Evolutionary conservation across 2,113 vertebrate genomes (phyloP), one percentile per base, ranked within the genome.

Genomic region (Vulpes vulpes): DNA sequence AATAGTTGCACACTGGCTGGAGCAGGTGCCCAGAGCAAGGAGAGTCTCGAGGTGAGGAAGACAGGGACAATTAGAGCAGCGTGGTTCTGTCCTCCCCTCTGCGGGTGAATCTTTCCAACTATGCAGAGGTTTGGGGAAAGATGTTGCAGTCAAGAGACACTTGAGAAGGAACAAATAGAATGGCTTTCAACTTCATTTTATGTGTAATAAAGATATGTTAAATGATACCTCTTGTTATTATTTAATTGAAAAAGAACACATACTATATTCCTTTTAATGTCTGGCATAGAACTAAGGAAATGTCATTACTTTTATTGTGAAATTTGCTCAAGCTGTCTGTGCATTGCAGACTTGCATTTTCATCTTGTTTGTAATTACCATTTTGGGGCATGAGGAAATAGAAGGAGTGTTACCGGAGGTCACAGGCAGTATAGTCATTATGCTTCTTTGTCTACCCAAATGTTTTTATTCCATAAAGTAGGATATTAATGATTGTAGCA

Each of bases 231-330:
- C 6, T 8, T 23, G 10, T 92, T 84, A 82, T 89, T 96, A 69
- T 30, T 51, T 80, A 8, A 73, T 65, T 92, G 27, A 43, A 43
- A 94, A 92, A 80, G 43, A 81, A 88, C 43, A 86, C 81, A 76
- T 83, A 71, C 6, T 55, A 7, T 59, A 8, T 67, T 57, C 30
- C 69, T 81, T 89, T 84, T 93, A 88, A 64, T 53, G 38, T 87
- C 49, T 85, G 32, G 91, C 25, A 60, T 83, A 64, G 30, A 51
- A 62, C 60, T 94, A 32, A 49, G 82, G 76, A 65, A 78, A 65
- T 95, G 49, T 95, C 35, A 53, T 78, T 49, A 51, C 74, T 91
- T 90, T 49, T 14, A 43, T 57, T 95, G 43, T 96, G 76, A 94
- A 60, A 74, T 74, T 78, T 69, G 15, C 11, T 49, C 19, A 20